Base-by-base conservation (phyloP, 1,140 invertebrate species). In the Drosophila quadrilineata region DNA sequence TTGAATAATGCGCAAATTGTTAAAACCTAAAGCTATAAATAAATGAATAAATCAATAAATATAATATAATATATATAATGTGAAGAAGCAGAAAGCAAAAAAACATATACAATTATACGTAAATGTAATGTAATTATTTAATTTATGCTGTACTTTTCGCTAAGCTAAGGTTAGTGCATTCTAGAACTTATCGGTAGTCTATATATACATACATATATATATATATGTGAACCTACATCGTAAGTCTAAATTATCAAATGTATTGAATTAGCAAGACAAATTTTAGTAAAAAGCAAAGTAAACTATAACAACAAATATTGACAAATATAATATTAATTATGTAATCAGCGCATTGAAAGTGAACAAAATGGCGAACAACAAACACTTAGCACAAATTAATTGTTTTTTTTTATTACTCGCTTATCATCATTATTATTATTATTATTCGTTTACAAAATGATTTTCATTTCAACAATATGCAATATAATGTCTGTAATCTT, bases 121-220 rank as follows among this genome's bases (percentile, higher is more conserved):
- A 84, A 77, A 79, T 85, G 74, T 85, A 84, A 84, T 86, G 79
- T 85, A 85, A 79, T 85, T 80, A 85, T 85, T 85, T 85, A 85
- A 85, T 85, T 85, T 85, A 85, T 85, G 80, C 80, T 86, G 79
- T 85, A 86, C 75, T 85, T 79, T 86, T 79, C 63, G 75, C 79
- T 85, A 85, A 86, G 72, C 75, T 88, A 88, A 88, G 87, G 87
- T 88, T 89, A 88, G 87, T 88, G 87, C 87, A 88, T 88, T 89
- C 77, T 84, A 79, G 75, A 85, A 86, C 59, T 49, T 85, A 85
- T 85, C 79, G 70, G 63, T 87, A 87, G 74, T 75, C 68, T 84
- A 86, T n/a, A n/a, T n/a, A n/a, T n/a, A n/a, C n/a, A n/a, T n/a
- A n/a, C n/a, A n/a, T n/a, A n/a, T n/a, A n/a, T n/a, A n/a, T n/a